Evolutionary conservation across 2,113 vertebrate genomes (phyloP).

Genomic region (Aplodontia rufa): DNA sequence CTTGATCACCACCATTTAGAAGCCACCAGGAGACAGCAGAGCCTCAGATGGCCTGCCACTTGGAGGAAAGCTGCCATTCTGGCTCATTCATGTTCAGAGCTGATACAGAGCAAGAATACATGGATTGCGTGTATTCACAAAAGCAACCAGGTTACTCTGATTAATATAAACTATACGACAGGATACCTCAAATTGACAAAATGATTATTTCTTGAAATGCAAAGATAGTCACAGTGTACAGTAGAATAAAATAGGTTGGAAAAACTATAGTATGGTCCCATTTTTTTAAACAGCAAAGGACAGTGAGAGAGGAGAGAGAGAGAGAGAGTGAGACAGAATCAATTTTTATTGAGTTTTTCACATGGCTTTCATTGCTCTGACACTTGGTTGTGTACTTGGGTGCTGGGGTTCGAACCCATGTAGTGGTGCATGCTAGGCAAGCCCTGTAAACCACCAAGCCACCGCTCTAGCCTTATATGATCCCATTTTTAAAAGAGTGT

Average conservation of each 20-base stretch:
- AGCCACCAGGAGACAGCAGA: background rate
- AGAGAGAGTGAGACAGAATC: too few relatives aligned
- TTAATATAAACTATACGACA: background rate
- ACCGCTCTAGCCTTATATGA: too few relatives aligned
- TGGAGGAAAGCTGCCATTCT: background rate
- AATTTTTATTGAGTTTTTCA: too few relatives aligned
- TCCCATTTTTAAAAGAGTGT: constrained; percentile 17
- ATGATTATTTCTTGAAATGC: background rate
- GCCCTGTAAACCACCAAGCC: too few relatives aligned
- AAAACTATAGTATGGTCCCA: background rate
- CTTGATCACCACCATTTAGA: background rate
- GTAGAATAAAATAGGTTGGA: background rate
- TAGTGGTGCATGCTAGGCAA: too few relatives aligned
- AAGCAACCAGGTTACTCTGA: background rate
- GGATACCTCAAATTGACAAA: background rate
- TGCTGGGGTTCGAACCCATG: too few relatives aligned
- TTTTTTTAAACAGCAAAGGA: too few relatives aligned
- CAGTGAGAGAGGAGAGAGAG: too few relatives aligned
- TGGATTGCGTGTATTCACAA: background rate
- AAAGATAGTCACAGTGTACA: background rate
- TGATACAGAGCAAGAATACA: background rate
- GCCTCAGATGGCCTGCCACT: background rate
- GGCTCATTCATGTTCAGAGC: background rate
- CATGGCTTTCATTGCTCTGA: too few relatives aligned
- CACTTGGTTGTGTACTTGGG: too few relatives aligned